Evolutionary conservation across 2,888 invertebrate species (phyloP), one percentile per base, ranked within the genome.

Genomic region (Epinotia demarniana): DNA sequence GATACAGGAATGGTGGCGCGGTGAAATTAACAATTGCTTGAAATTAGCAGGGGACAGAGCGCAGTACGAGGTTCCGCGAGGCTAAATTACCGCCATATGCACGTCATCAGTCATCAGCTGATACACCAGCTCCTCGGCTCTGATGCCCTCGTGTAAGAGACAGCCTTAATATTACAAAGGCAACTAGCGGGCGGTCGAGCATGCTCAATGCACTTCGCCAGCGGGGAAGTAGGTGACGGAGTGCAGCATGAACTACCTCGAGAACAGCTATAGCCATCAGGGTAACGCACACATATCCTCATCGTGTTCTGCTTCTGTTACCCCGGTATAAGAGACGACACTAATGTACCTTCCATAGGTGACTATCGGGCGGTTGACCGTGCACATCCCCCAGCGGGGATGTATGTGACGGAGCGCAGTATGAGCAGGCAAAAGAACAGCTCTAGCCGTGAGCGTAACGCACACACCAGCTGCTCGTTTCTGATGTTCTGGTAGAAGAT

Each of bases 311-410:
- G 23, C 0, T 27, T 80, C 91, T 87, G 80, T 89, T 91, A 12
- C 92, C 91, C 93, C 94, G 84, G 27, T 60, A 16, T 8, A 11
- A 55, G 55, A 49, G 39, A 39, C 4, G 2, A 53, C 1, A 13
- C 16, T 33, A 64, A 18, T 49, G 4, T 11, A 6, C 83, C 91
- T 90, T 82, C 95, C 95, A 79, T 95, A 95, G 61, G 95, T 95
- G 1, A 95, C 91, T 0, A 95, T 87, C 1, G 95, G 92, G 76
- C 95, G 85, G 79, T 95, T 95, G 58, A 95, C 81, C 0, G 92
- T 93, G 78, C 95, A 95, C 85, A 95, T 93, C 3, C 95, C 95
- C 95, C 84, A 95, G 92, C 0, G 95, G 95, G 0, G 94, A 92
- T n/a, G 81, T 95, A 95, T 78, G 92, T 90, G 4, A 95, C 88